Conservation (phyloP, 2,113 vertebrate species). For the Pseudopodoces humilis region DNA sequence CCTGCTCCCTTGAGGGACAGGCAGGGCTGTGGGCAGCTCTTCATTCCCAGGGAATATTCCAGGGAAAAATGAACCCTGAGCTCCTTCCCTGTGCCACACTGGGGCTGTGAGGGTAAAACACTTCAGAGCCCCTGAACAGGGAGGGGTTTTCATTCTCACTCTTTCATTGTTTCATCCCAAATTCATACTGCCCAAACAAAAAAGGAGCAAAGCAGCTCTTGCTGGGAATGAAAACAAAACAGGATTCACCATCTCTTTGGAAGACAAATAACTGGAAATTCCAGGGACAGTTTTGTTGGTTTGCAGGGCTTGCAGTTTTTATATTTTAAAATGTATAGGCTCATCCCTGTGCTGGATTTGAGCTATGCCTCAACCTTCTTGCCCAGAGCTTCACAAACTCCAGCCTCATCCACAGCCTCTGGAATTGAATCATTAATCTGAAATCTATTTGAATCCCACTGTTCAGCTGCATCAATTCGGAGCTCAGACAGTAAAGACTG, state of each 20-base stretch:
- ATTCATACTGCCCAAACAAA: not conserved
- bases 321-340: not conserved
- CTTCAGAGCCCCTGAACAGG: not conserved
- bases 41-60: not conserved
- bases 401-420: not conserved
- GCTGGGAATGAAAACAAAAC: not conserved
- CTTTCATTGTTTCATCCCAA: rapidly evolving
- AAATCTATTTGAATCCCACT: not conserved
- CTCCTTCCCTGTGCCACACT: not conserved
- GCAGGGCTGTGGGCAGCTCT: not conserved
- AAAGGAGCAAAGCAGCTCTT: not conserved
- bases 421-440: not conserved
- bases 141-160: not conserved
- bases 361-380: not conserved
- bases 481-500: not conserved
- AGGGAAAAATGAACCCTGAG: not conserved
- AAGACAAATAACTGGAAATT: not conserved
- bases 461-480: not conserved
- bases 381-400: not conserved
- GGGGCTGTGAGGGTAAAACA: not conserved
- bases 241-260: not conserved
- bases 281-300: not conserved
- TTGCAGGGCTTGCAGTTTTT: not conserved
- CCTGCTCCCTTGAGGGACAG: not conserved
- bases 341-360: not conserved